phyloP scores from a whole-genome alignment of 2,797 vertebrate species.

The Parauchenoglanis ngamensis region DNA sequence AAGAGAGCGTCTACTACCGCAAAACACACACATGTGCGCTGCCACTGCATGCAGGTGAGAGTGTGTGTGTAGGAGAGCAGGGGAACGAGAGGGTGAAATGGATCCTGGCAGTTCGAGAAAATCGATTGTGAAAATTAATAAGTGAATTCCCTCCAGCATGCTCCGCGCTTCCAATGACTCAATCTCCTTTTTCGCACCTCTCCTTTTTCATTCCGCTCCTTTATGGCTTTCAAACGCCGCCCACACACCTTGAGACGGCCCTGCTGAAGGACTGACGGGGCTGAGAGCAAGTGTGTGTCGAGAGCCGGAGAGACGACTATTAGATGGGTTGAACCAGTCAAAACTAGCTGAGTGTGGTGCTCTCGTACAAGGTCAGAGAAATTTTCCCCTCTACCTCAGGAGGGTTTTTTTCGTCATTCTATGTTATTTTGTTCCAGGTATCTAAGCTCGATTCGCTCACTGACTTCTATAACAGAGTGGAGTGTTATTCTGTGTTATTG shows the following conservation, averaged over 20 bases:
- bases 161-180: conserved; percentile 39
- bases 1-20: conserved; percentile 17
- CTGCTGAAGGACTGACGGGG: conserved; percentile 21
- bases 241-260: conserved; percentile 43
- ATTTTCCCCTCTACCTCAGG: conserved; percentile 24
- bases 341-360: conserved; percentile 21
- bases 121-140: conserved; percentile 58
- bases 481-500: conserved; percentile 17
- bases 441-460: conserved; percentile 20
- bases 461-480: conserved; percentile 5
- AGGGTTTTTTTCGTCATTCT: not conserved
- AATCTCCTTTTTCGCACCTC: conserved; percentile 39
- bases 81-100: conserved; percentile 41
- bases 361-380: conserved; percentile 36
- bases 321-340: conserved; percentile 29
- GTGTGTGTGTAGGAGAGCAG: not conserved
- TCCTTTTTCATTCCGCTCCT: conserved; percentile 41
- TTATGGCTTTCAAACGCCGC: conserved; percentile 59
- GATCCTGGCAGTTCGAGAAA: conserved; percentile 48
- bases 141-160: conserved; percentile 51
- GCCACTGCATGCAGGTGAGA: conserved; percentile 23
- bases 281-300: conserved; percentile 9
- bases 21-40: conserved; percentile 11
- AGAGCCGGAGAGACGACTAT: conserved; percentile 29
- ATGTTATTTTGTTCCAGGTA: not conserved